These are phyloP conservation scores for Gallirallus australis DNA, from an alignment of 2,797 vertebrate genomes.

Conservation along the genomic window DNA sequence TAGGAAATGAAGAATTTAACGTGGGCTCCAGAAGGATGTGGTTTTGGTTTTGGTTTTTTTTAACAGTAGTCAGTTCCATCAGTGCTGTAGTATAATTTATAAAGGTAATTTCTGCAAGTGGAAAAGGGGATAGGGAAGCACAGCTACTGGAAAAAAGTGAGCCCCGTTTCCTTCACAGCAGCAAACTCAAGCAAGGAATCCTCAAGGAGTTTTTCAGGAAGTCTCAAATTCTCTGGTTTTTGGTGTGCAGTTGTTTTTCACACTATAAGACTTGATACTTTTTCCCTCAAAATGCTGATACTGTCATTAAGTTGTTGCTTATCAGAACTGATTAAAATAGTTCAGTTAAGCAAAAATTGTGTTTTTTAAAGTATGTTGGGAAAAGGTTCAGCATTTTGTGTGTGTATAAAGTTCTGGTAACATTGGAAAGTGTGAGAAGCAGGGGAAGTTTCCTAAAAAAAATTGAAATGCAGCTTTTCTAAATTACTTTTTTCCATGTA, in stretches of 20 bases:
- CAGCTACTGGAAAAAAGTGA: background rate
- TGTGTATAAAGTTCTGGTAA: background rate
- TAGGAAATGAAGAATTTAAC: slow-evolving; percentile 29
- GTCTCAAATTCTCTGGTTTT: background rate
- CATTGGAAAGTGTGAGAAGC: rapidly evolving
- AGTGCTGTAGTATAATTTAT: background rate
- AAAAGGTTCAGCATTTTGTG: background rate
- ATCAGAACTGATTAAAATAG: background rate
- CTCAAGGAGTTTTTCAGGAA: background rate
- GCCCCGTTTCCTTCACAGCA: background rate
- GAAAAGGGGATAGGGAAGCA: background rate
- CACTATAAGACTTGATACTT: background rate
- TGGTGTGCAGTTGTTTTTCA: background rate
- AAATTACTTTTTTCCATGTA: background rate
- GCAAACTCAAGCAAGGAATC: background rate
- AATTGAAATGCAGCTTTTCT: background rate
- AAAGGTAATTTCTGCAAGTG: background rate
- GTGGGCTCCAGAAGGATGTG: background rate
- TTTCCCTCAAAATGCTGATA: rapidly evolving
- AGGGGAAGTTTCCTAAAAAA: background rate
- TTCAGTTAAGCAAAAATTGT: background rate
- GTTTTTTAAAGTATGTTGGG: background rate
- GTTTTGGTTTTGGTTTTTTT: background rate
- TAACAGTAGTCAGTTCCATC: background rate
- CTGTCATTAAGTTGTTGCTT: background rate